Evolutionary conservation across 35 echinoderm and acorn worm species (phyloP), one percentile per base, ranked within the genome.

Genomic region (Ptychodera flava): DNA sequence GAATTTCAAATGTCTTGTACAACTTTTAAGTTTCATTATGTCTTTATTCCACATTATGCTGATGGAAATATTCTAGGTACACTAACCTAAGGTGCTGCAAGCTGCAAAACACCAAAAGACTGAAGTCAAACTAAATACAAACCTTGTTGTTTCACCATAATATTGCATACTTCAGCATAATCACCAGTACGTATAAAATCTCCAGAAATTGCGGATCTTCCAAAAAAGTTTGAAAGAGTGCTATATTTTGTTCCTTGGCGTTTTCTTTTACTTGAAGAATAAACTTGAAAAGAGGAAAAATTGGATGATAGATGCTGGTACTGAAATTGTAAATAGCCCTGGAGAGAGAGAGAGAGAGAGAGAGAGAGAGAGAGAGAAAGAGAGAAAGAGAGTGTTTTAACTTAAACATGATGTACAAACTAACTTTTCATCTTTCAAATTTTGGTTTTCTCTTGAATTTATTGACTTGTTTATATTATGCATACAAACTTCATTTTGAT

Each of bases 141-240:
- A 90, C 89, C 89, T 91, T 84, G n/a, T 31, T 37, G 64, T 14
- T 85, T 82, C 16, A 33, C 38, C 89, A 91, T 91, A 76, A 91
- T 86, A 75, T 91, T 78, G 82, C 89, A 91, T 6, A 91, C 79
- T 77, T 87, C 84, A 29, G 89, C 77, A 86, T 34, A 91, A 1
- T 91, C 52, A 2, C 32, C 0, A 80, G 32, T 53, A 35, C 78
- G 33, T 31, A 27, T 38, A 30, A 0, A 16, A 29, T 36, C 32
- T 76, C 35, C 80, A 0, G 38, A 53, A 38, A 33, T 28, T 1
- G 77, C 84, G 76, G 29, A 37, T 16, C 35, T 86, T 15, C 37
- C 77, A 31, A 32, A 1, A 38, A 1, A 35, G n/a, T 32, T 31
- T 33, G 64, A 29, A 27, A 82, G 27, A 2, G 16, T 33, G 27